These are phyloP conservation scores for Alethe diademata DNA, from an alignment of 2,113 vertebrate species.

Conservation along the genomic window DNA sequence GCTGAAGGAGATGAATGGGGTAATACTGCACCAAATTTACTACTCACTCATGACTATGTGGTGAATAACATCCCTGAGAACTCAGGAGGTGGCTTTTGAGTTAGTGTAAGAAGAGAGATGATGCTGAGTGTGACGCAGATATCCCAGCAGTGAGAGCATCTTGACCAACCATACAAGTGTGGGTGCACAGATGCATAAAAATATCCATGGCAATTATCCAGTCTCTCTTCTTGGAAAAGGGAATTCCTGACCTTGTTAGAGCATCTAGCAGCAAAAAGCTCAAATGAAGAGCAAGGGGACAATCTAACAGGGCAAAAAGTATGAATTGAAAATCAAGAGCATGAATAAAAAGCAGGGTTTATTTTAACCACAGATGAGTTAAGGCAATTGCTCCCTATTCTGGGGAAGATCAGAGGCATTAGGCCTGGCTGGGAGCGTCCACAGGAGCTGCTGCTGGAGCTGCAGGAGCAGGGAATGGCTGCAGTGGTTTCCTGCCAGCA, in stretches of 20 bases:
- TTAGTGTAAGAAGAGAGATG: not conserved
- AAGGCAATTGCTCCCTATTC: not conserved
- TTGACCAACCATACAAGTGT: not conserved
- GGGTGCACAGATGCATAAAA: not conserved
- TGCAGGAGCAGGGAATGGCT: not conserved
- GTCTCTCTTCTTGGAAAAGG: not conserved
- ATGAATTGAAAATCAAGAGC: not conserved
- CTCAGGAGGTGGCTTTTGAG: not conserved
- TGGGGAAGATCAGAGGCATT: not conserved
- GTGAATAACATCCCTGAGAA: not conserved
- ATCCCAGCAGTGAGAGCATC: not conserved
- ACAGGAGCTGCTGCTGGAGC: rapidly evolving
- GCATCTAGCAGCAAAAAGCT: not conserved
- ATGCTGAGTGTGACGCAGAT: not conserved
- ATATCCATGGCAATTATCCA: not conserved
- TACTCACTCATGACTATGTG: not conserved
- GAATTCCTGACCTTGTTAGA: not conserved
- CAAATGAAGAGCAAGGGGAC: not conserved
- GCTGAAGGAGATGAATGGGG: not conserved
- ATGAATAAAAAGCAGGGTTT: not conserved
- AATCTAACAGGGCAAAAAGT: not conserved
- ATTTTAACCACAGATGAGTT: not conserved
- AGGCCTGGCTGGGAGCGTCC: not conserved
- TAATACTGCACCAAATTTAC: not conserved
- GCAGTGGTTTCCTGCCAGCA: not conserved